Evolutionary conservation across 1,140 invertebrate genomes (phyloP), one percentile per base, ranked within the genome.

Genomic region (Ylistrum balloti): DNA sequence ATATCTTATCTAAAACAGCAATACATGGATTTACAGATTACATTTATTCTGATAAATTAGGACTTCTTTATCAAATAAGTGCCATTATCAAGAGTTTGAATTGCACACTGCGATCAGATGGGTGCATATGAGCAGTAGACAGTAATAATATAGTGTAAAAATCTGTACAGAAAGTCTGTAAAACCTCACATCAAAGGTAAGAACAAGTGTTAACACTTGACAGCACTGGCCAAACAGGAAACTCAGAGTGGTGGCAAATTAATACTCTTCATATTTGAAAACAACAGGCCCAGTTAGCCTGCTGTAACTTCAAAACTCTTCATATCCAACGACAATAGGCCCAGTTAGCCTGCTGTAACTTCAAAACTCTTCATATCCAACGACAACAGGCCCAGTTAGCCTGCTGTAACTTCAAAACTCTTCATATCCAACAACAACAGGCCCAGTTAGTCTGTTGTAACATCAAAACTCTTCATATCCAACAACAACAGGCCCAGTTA

Each of bases 241-340:
- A 74, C n/a, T 74, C 22, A n/a, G 28, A 74, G 56, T 74, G n/a
- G n/a, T n/a, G 56, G 56, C 56, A 74, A 74, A 74, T 74, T 74
- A 74, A 74, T 28, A 74, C 56, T 28, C 56, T 74, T 74, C 56
- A 74, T 74, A 74, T 28, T n/a, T n/a, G 0, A 74, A 74, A 74
- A n/a, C 22, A 74, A n/a, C 22, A 28, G 56, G 22, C 56, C 56
- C 9, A n/a, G 3, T 28, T 74, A 74, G 56, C 22, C 56, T 2
- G n/a, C n/a, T n/a, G n/a, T n/a, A n/a, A n/a, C n/a, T n/a, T 74
- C 28, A 74, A 74, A 74, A 74, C 56, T 28, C 56, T 74, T 74
- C 56, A 74, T 74, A 74, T 28, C 56, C 56, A 1, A 74, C n/a
- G 28, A n/a, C 22, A 74, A n/a, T 5, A 28, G 56, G 22, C 56